Base-by-base conservation (phyloP, 2,797 vertebrate species). In the Cichlasoma orientale region DNA sequence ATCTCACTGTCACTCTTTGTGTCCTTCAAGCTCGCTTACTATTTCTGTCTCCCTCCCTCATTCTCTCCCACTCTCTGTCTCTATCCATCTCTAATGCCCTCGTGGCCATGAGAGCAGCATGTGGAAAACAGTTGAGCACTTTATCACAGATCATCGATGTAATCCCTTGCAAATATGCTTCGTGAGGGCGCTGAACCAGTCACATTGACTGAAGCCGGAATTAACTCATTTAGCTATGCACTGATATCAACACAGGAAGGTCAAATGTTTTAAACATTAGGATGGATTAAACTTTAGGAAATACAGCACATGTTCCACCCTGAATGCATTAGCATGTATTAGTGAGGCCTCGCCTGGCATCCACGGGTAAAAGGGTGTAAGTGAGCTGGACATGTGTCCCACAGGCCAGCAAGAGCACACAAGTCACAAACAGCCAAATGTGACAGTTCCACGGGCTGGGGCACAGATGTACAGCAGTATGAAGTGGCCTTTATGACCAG, bases 61-160 rank as follows among this genome's bases (percentile, higher is more conserved):
- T 72, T 72, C 78, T 76, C 63, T 50, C 14, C 5, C 36, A 19
- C 75, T 75, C 82, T 58, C 71, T 57, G 61, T 75, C 75, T 89
- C 89, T 77, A 31, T 85, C 83, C 59, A 63, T 84, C 86, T 86
- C 83, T 63, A 87, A 90, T 92, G 87, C 89, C 92, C 90, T 90
- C 85, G 89, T 87, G 90, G 81, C 75, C 80, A 74, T 79, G 88
- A 84, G 82, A 86, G 86, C 88, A 74, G 86, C 23, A 61, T 89
- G 90, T 92, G 92, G 92, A 94, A 93, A 93, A 93, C 90, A 93
- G 92, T 92, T 92, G 91, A 91, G 90, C 85, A 89, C 90, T 94
- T 93, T 91, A 93, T 93, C 91, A 77, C 86, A 82, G 90, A 91
- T 91, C 92, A 90, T 85, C 85, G 57, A 79, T 78, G 71, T 94